Percentiles rank a stretch among this genome's conserved stretches.
Evolutionary conservation across 1,140 invertebrate species (phyloP).

Genomic region (Rhynchophorus ferrugineus): DNA sequence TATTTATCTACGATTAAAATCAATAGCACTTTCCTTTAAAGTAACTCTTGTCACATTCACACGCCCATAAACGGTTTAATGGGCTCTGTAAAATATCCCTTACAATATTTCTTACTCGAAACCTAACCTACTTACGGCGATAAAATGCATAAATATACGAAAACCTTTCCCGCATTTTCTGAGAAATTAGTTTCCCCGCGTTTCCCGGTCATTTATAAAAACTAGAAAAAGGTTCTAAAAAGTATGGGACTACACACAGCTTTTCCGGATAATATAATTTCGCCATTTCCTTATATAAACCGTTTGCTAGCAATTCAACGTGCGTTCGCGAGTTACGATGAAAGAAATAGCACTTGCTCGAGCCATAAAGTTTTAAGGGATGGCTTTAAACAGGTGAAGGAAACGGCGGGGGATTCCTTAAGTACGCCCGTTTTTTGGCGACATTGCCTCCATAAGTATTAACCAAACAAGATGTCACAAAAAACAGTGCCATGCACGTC

Average conservation of each 20-base stretch:
- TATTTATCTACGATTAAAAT: too few species aligned
- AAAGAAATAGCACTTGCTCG: not conserved
- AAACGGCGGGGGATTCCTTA: too few species aligned
- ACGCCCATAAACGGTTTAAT: too few species aligned
- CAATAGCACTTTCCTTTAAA: too few species aligned
- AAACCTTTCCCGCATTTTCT: not conserved
- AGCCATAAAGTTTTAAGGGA: not conserved
- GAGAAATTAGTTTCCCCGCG: not conserved
- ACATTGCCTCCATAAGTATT: too few species aligned
- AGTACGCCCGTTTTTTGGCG: too few species aligned
- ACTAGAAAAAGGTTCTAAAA: not conserved
- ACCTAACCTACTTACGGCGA: too few species aligned
- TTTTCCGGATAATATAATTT: not conserved
- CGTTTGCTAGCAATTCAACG: not conserved
- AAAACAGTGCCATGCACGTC: too few species aligned
- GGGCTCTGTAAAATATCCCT: too few species aligned
- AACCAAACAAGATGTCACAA: too few species aligned
- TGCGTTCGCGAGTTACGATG: not conserved
- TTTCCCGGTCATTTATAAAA: not conserved
- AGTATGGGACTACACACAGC: not conserved
- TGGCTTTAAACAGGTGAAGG: not conserved
- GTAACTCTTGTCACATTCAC: too few species aligned
- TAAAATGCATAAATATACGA: not conserved
- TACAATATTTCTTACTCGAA: too few species aligned
- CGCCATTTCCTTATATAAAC: not conserved